These are phyloP conservation scores for Procambarus virginalis DNA, from an alignment of 1,140 invertebrate species.

Conservation along the genomic window DNA sequence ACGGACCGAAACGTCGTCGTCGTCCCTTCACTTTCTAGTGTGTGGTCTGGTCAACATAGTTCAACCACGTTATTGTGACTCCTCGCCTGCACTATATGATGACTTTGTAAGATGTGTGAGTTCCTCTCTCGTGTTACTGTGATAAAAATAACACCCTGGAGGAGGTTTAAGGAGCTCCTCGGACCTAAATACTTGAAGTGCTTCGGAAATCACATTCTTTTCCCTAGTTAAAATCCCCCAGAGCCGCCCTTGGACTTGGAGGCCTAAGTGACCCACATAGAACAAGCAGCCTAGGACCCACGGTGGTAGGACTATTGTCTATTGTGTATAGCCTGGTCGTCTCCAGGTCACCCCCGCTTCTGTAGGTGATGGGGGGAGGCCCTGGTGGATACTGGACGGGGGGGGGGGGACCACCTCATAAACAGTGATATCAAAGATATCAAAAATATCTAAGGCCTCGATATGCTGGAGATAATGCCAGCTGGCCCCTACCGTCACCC, in stretches of 20 bases:
- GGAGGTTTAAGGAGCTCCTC: too few species aligned
- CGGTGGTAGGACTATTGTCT: slow-evolving; percentile 10
- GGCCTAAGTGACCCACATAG: slow-evolving; percentile 22
- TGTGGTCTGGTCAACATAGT: too few species aligned
- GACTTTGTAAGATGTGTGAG: too few species aligned
- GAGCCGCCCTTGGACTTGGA: not conserved
- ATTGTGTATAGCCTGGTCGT: not conserved
- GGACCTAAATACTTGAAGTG: slow-evolving; percentile 2
- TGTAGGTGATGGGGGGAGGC: not conserved
- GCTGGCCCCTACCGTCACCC: not conserved
- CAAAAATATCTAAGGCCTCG: not conserved
- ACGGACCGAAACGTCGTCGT: too few species aligned
- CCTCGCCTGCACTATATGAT: too few species aligned
- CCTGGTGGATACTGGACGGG: not conserved
- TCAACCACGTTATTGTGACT: too few species aligned
- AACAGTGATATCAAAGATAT: slow-evolving; percentile 20
- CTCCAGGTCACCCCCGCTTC: not conserved
- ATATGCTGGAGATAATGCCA: not conserved
- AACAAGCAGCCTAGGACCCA: not conserved
- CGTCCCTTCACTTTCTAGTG: too few species aligned
- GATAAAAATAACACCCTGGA: too few species aligned
- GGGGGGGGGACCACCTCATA: not conserved
- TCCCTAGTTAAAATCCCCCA: slow-evolving; percentile 9
- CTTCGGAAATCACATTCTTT: slow-evolving; percentile 11
- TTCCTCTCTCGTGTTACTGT: too few species aligned